These are phyloP conservation scores for Poicephalus meyeri DNA, from an alignment of 2,113 vertebrate species.

Conservation along the genomic window DNA sequence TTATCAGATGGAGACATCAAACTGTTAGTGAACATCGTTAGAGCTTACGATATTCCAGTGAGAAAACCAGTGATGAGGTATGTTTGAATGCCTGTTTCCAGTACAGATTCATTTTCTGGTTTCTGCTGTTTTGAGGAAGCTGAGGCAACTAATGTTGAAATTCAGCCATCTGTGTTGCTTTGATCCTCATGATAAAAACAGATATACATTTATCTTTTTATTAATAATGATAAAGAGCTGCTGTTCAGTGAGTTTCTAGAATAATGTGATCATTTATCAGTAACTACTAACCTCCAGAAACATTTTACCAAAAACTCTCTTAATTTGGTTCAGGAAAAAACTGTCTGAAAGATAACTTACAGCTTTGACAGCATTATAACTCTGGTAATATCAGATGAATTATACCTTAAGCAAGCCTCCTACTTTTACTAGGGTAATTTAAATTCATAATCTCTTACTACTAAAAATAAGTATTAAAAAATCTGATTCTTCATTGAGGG, in stretches of 20 bases:
- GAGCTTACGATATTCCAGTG: constrained; percentile 91
- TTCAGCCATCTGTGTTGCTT: neutral
- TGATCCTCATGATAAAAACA: neutral
- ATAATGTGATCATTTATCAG: neutral
- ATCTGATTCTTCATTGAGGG: neutral
- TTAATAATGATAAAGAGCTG: neutral
- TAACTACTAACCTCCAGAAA: neutral
- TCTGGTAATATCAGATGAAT: neutral
- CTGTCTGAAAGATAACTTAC: neutral
- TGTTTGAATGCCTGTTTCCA: neutral
- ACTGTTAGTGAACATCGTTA: constrained; percentile 88
- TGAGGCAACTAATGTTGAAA: neutral
- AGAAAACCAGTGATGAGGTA: constrained; percentile 83
- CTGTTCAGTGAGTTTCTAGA: neutral
- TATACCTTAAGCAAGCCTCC: neutral
- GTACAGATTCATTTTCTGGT: neutral
- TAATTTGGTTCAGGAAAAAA: neutral
- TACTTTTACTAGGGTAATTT: neutral
- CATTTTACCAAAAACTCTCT: neutral
- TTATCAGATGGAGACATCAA: constrained; percentile 92
- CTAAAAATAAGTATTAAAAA: neutral
- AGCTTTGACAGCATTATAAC: neutral
- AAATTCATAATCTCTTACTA: neutral
- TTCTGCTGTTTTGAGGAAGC: neutral
- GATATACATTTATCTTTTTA: neutral